A percentile compares a stretch with the other conserved stretches of the same genome.
phyloP scores from a whole-genome alignment of 2,113 vertebrate species.

The Acrocephalus kingi region DNA sequence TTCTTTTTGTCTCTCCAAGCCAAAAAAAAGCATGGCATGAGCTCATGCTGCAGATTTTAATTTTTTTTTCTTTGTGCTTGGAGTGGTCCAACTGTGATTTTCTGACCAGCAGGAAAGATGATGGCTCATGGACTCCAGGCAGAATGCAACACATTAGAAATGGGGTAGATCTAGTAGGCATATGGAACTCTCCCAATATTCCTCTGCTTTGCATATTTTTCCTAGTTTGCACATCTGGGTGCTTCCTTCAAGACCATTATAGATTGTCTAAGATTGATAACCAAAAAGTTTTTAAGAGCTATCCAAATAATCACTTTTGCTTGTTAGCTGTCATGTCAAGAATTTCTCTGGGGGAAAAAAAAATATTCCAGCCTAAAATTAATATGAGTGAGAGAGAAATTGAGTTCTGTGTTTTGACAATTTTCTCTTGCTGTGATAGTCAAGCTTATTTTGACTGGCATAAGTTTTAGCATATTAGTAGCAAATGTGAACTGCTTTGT shows the following conservation, averaged over 20 bases:
- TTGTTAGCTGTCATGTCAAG: not conserved
- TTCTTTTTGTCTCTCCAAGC: not conserved
- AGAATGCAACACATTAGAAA: not conserved
- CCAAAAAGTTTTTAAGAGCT: not conserved
- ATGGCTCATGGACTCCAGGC: not conserved
- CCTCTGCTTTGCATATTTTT: not conserved
- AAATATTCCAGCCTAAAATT: not conserved
- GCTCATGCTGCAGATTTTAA: not conserved
- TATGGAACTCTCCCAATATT: not conserved
- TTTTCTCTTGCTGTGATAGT: slow-evolving; percentile 25
- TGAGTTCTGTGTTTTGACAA: slow-evolving; percentile 19
- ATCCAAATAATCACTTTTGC: not conserved
- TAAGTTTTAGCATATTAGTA: slow-evolving; percentile 23
- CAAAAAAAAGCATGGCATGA: not conserved
- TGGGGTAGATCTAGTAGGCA: not conserved
- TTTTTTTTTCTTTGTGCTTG: not conserved
- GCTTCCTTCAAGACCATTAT: not conserved
- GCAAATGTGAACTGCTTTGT: slow-evolving; percentile 30
- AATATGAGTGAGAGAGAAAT: not conserved
- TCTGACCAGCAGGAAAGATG: not conserved
- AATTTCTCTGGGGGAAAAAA: not conserved
- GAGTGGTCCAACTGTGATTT: not conserved
- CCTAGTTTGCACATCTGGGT: not conserved
- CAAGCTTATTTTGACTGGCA: slow-evolving; percentile 50
- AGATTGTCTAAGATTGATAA: not conserved